Conservation (phyloP, 2,797 vertebrate genomes). For the Poecilia gillii region DNA sequence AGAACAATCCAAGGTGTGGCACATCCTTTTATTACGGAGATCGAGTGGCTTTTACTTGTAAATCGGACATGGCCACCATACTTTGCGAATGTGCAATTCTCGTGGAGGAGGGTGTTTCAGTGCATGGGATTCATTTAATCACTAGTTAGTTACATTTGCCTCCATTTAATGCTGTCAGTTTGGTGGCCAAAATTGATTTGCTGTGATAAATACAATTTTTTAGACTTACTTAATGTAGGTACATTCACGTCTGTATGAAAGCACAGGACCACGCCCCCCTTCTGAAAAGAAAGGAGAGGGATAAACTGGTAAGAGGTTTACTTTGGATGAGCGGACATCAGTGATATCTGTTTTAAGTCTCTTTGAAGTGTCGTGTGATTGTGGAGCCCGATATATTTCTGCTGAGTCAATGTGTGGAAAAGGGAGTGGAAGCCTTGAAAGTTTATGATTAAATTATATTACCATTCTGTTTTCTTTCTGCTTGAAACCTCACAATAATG, state of each 20-base stretch:
- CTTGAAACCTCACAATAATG: background rate
- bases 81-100: background rate
- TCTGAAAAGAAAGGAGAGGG: background rate
- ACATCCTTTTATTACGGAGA: background rate
- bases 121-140: background rate
- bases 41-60: background rate
- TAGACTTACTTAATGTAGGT: background rate
- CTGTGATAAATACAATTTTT: background rate
- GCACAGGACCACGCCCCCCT: background rate
- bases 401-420: background rate
- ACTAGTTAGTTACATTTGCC: background rate
- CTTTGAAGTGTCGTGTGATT: background rate
- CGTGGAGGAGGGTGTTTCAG: background rate
- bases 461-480: background rate
- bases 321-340: background rate
- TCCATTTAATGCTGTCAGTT: background rate
- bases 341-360: background rate
- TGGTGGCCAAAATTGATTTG: background rate
- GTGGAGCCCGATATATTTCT: background rate
- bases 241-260: background rate
- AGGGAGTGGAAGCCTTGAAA: background rate
- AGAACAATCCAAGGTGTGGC: background rate
- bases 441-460: constrained; percentile 25
- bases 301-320: background rate
- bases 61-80: background rate